Evolutionary conservation across 1,140 invertebrate species (phyloP), one percentile per base, ranked within the genome.

Genomic region (Cotesia chilonis): DNA sequence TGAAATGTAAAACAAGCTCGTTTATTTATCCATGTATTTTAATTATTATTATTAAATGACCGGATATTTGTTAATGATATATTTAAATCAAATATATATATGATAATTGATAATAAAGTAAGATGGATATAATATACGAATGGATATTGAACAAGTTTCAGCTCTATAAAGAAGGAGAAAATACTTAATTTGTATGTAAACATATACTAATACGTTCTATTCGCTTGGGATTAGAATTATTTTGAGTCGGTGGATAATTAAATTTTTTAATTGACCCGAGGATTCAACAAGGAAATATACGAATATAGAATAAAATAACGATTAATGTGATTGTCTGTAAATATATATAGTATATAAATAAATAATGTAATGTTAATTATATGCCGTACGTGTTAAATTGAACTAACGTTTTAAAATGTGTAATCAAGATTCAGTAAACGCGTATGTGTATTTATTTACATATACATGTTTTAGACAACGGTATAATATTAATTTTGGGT

Each of bases 271-370:
- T 41, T 67, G 10, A 38, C 28, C 28, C 28, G 55, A 35, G 37
- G 20, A 14, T 68, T 66, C 10, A n/a, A 20, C 14, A 20, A 17
- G n/a, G 36, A 61, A 52, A 71, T 17, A 55, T 55, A 47, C 7
- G 64, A 66, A 66, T 59, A 59, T 71, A 66, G 71, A 71, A 72
- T 55, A 63, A 10, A 63, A 73, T 64, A 75, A 83, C 82, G 81
- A 86, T 84, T 85, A 80, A 85, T 86, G 84, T 87, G 84, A 87
- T 86, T 86, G 84, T 87, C 82, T 84, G 85, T 87, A 87, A 86
- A 86, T 86, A 86, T 47, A 78, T 78, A 86, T 52, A 78, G 76
- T 74, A 78, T 78, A 73, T 84, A 83, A 82, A 79, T 83, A 70
- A 77, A 83, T 82, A 81, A 85, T 78, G 74, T 85, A 86, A 87